A percentile compares a stretch with the other conserved stretches of the same genome.
phyloP scores from a whole-genome alignment of 2,797 vertebrate genomes.

The Euthynnus affinis region DNA sequence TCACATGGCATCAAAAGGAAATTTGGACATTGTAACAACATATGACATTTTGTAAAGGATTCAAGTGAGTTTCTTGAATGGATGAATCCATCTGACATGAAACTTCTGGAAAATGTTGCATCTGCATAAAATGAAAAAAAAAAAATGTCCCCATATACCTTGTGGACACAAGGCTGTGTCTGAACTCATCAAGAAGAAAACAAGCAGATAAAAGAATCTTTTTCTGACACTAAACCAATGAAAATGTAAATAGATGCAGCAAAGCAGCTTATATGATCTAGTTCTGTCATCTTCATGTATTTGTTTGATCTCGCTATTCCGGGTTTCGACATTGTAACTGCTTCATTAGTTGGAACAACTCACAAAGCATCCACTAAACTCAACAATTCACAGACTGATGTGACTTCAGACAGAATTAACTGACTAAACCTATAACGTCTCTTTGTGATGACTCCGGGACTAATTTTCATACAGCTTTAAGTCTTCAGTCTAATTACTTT shows the following conservation, averaged over 20 bases:
- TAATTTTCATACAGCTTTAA: constrained; percentile 39
- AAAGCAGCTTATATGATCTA: constrained; percentile 44
- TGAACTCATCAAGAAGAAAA: constrained; percentile 7
- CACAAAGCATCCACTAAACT: constrained; percentile 39
- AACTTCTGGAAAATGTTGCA: constrained; percentile 32
- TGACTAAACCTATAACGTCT: constrained; percentile 40
- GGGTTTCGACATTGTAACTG: constrained; percentile 34
- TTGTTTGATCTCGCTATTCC: constrained; percentile 40
- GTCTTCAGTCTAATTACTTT: constrained; percentile 49
- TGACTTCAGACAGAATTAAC: constrained; percentile 45
- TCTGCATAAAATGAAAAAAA: constrained; percentile 4
- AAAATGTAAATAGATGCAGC: constrained; percentile 41
- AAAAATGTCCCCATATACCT: background rate
- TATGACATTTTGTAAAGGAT: constrained; percentile 43
- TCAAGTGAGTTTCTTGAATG: background rate
- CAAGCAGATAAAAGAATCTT: background rate
- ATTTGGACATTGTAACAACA: constrained; percentile 27
- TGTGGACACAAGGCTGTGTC: background rate
- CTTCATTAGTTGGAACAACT: constrained; percentile 52
- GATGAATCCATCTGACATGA: constrained; percentile 29
- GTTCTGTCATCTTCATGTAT: constrained; percentile 43
- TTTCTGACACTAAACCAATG: constrained; percentile 21
- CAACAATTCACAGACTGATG: constrained; percentile 27
- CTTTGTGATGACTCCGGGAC: constrained; percentile 36
- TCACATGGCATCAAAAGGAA: constrained; percentile 46